phyloP scores from a whole-genome alignment of 2,113 vertebrate species.

The Myodes glareolus region DNA sequence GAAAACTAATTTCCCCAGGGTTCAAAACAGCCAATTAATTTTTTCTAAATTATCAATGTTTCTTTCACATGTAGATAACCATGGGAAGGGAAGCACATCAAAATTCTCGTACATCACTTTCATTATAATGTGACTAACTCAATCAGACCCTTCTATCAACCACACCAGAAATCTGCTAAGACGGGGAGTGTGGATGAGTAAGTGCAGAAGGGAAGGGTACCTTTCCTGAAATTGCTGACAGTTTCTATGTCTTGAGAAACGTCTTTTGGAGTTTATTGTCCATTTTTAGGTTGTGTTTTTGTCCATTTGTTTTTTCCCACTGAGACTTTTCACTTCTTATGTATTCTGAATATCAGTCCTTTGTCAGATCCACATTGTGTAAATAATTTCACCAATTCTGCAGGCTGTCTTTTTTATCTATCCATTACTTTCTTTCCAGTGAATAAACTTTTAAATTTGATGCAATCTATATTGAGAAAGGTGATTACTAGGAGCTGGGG shows the following conservation, averaged over 20 bases:
- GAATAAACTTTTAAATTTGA: not conserved
- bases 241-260: not conserved
- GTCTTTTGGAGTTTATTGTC: not conserved
- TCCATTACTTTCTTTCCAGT: not conserved
- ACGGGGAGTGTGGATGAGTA: not conserved
- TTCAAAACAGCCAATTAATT: not conserved
- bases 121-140: not conserved
- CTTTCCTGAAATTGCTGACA: not conserved
- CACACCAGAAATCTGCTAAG: not conserved
- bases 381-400: not conserved
- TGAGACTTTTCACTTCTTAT: not conserved
- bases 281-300: not conserved
- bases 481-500: not conserved
- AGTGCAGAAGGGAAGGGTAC: not conserved
- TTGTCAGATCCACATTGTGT: not conserved
- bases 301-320: not conserved
- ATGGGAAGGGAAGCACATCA: not conserved
- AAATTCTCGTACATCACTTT: not conserved
- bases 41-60: not conserved
- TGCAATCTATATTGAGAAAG: not conserved
- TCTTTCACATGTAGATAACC: not conserved
- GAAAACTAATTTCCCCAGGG: not conserved
- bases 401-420: not conserved
- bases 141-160: not conserved
- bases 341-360: not conserved